Evolutionary conservation across 2,888 invertebrate genomes (phyloP).

Genomic region (Cacoxenus indagator): DNA sequence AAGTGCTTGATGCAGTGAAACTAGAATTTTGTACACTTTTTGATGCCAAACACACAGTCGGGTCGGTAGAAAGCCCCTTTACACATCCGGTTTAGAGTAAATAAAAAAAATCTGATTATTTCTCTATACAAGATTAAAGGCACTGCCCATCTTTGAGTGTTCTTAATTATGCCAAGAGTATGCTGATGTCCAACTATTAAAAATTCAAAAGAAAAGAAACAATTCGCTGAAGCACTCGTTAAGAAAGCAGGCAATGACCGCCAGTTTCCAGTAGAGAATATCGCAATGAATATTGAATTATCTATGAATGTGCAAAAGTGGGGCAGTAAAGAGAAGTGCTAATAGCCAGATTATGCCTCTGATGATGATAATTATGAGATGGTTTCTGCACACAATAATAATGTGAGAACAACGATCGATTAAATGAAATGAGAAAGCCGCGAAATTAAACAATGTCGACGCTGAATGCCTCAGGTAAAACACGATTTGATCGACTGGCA

Average conservation of each 20-base stretch:
- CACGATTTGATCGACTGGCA: slow-evolving; percentile 1
- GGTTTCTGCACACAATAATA: not conserved
- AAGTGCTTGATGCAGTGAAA: no score
- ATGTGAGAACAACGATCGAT: not conserved
- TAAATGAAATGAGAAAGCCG: slow-evolving; percentile 53
- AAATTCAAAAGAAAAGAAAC: no score
- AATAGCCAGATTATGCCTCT: slow-evolving; percentile 57
- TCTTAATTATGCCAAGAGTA: no score
- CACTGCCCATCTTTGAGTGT: no score
- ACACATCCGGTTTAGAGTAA: no score
- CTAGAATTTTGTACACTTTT: no score
- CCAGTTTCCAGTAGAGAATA: slow-evolving; percentile 53
- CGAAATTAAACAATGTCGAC: slow-evolving; percentile 41
- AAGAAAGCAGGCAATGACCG: slow-evolving; percentile 52
- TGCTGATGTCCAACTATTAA: no score
- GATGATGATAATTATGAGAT: slow-evolving; percentile 39
- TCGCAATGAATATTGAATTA: slow-evolving; percentile 56
- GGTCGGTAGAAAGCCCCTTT: no score
- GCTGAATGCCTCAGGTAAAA: slow-evolving; percentile 12
- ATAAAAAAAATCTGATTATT: no score
- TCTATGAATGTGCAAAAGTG: slow-evolving; percentile 21
- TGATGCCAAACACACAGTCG: no score
- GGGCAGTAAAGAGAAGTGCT: slow-evolving; percentile 32
- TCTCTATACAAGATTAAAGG: no score
- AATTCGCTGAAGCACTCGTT: no score